Evolutionary conservation across 2,888 invertebrate genomes (phyloP).

Genomic region (Drosophila aldrichi): DNA sequence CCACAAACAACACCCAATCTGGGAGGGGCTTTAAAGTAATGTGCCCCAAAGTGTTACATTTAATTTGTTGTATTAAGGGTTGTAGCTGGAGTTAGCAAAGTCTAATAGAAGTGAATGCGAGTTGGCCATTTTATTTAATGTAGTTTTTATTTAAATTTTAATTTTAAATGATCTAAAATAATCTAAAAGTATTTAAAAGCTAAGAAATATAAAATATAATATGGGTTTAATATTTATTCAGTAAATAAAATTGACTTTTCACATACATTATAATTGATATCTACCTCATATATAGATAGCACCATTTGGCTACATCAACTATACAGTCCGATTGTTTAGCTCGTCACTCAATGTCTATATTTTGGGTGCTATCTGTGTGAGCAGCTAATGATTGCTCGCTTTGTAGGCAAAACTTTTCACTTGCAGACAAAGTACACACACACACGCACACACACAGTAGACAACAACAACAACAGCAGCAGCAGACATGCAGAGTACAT

Average conservation of each 20-base stretch:
- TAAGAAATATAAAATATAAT: too few species aligned
- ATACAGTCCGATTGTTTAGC: constrained; percentile 29
- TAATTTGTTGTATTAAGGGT: not conserved
- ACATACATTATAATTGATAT: too few species aligned
- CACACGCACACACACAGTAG: not conserved
- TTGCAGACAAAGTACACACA: constrained; percentile 34
- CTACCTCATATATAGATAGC: not conserved
- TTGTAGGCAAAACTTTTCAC: constrained; percentile 54
- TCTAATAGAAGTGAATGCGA: not conserved
- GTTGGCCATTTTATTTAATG: not conserved
- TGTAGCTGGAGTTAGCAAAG: not conserved
- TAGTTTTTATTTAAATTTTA: too few species aligned
- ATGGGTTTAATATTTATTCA: too few species aligned
- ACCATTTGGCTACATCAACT: not conserved
- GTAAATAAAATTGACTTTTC: too few species aligned
- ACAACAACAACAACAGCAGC: not conserved
- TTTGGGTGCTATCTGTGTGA: constrained; percentile 42
- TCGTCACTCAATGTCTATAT: constrained; percentile 31
- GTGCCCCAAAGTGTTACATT: not conserved
- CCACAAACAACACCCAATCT: constrained; percentile 8
- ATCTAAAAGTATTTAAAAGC: too few species aligned
- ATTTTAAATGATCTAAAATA: too few species aligned
- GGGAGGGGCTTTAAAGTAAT: not conserved
- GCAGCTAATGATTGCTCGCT: constrained; percentile 51
- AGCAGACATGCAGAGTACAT: constrained; percentile 49